phyloP scores from a whole-genome alignment of 2,113 vertebrate genomes.

The Jacana jacana region DNA sequence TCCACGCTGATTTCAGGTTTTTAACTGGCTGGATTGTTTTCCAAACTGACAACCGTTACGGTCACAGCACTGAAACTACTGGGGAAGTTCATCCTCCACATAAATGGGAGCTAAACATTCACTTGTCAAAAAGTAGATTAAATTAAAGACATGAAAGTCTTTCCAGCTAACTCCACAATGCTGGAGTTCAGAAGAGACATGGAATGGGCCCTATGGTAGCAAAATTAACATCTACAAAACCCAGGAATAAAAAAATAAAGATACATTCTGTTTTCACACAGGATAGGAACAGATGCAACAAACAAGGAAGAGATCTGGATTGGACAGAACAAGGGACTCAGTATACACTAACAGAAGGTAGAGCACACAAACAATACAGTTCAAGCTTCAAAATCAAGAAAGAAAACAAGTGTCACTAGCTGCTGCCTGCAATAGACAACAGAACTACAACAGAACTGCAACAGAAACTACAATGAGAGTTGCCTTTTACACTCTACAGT shows the following conservation, averaged over 20 bases:
- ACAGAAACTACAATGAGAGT: neutral
- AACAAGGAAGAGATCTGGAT: neutral
- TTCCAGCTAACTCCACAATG: neutral
- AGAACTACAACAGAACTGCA: too few relatives aligned
- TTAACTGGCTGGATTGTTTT: neutral
- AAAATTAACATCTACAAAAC: neutral
- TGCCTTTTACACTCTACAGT: neutral
- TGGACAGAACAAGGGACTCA: neutral
- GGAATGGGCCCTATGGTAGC: neutral
- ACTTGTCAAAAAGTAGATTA: neutral
- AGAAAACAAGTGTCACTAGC: neutral
- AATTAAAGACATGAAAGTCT: neutral
- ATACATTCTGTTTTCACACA: neutral
- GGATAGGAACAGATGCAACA: neutral
- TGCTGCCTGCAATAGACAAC: neutral
- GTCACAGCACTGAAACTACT: neutral
- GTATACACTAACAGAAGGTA: neutral
- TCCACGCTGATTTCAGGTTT: neutral
- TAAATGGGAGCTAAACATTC: neutral
- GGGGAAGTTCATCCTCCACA: neutral
- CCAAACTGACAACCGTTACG: neutral
- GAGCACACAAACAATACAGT: neutral
- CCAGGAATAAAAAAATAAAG: neutral
- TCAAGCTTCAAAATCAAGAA: neutral
- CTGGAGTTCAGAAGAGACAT: neutral